Evolutionary conservation across 2,113 vertebrate genomes (phyloP).

Genomic region (Paramormyrops kingsleyae): DNA sequence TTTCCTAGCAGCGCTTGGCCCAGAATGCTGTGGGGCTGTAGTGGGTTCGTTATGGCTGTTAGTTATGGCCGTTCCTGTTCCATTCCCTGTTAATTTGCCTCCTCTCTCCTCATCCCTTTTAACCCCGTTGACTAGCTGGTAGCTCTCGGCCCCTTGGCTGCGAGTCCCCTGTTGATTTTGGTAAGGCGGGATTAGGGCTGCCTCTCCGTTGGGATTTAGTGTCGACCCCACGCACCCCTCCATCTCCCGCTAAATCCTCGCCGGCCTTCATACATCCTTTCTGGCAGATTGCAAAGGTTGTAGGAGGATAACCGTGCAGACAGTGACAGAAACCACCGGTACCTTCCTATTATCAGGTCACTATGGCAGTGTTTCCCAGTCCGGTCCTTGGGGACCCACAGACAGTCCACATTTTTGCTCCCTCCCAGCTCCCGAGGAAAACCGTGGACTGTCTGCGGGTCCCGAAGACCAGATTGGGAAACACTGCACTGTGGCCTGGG

Average conservation of each 20-base stretch:
- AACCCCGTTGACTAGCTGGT: conserved; percentile 32
- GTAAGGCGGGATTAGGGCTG: conserved; percentile 11
- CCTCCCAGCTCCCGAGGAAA: not conserved
- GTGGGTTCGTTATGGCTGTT: not conserved
- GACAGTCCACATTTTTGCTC: not conserved
- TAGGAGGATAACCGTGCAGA: not conserved
- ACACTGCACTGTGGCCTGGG: not conserved
- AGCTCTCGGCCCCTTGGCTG: conserved; percentile 28
- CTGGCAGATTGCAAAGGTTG: not conserved
- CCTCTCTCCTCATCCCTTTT: conserved; percentile 21
- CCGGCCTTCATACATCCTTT: not conserved
- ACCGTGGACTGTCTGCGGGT: not conserved
- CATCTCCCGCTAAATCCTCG: not conserved
- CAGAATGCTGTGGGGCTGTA: not conserved
- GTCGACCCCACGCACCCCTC: not conserved
- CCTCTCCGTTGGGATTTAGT: not conserved
- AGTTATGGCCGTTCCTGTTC: not conserved
- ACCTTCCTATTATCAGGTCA: not conserved
- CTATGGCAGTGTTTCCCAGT: not conserved
- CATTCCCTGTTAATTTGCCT: conserved; percentile 25
- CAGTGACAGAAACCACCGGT: not conserved
- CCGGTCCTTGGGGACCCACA: not conserved
- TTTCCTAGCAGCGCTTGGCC: not conserved
- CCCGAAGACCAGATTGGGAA: not conserved
- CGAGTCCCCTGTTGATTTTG: conserved; percentile 28